These are phyloP conservation scores for Parelbella ahira DNA, from an alignment of 2,888 invertebrate species.

Conservation along the genomic window DNA sequence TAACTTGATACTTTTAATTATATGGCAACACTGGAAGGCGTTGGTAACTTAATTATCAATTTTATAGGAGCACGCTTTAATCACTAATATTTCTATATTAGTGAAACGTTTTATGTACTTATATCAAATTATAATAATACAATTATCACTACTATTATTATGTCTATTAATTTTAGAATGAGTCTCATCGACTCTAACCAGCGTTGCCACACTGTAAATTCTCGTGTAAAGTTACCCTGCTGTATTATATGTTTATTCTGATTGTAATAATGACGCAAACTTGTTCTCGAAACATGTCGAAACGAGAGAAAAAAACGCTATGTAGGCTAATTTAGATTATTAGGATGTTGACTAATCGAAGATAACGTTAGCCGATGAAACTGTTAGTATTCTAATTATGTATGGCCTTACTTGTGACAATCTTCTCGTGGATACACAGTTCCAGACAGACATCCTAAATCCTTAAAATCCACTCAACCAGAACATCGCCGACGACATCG, in stretches of 20 bases:
- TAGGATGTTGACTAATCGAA: neutral
- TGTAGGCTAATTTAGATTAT: slow-evolving; percentile 16
- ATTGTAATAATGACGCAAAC: slow-evolving; percentile 2
- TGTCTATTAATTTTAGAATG: neutral
- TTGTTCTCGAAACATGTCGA: slow-evolving; percentile 5
- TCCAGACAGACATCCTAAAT: too few relatives aligned
- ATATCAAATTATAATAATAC: too few relatives aligned
- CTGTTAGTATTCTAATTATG: too few relatives aligned
- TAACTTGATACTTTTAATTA: neutral
- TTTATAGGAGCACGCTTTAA: neutral
- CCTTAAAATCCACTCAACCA: too few relatives aligned
- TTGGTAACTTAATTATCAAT: neutral
- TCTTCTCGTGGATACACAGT: too few relatives aligned
- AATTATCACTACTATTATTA: too few relatives aligned
- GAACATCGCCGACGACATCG: too few relatives aligned
- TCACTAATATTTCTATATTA: neutral
- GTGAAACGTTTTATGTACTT: slow-evolving; percentile 9
- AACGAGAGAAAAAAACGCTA: slow-evolving; percentile 24
- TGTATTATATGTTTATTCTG: slow-evolving; percentile 22
- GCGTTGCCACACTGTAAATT: slow-evolving; percentile 12
- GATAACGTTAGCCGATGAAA: neutral
- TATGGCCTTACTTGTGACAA: too few relatives aligned
- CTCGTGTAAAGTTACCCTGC: too few relatives aligned
- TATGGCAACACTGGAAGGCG: slow-evolving; percentile 5
- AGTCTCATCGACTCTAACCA: neutral